Evolutionary conservation across 2,888 invertebrate species (phyloP), one percentile per base, ranked within the genome.

Genomic region (Halictus ligatus): DNA sequence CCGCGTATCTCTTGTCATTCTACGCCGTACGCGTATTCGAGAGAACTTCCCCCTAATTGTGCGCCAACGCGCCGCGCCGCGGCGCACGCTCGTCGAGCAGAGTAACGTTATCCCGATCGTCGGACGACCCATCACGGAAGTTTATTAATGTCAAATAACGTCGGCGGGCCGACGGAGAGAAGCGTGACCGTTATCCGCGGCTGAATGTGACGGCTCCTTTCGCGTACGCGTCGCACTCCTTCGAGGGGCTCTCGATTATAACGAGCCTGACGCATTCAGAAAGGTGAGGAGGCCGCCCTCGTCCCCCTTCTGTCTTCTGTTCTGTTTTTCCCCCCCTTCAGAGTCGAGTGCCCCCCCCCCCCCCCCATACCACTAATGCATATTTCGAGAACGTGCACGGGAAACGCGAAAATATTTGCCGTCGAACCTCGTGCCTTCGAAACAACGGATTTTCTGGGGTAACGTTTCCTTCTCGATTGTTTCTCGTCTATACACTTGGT

Each of bases 81-180:
- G 25, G 60, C 64, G 29, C 7, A n/a, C n/a, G 40, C 58, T 50
- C 75, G 79, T 81, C 86, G 75, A 81, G 79, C 77, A 81, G 75
- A 79, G 75, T 18, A 81, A 54, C 78, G 71, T 76, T 74, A 50
- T 85, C 64, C 64, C 76, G 84, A 85, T 78, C 85, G 50, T 60
- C 75, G 72, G 64, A 48, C 25, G 40, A 80, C 50, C 46, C 43
- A n/a, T 43, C 67, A 48, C 74, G 50, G 67, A 86, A 71, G 79
- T 77, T 81, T 83, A 87, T 86, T 84, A 84, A 77, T 77, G 86
- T 77, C 79, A 75, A 87, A 84, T 79, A 81, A 83, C 54, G 83
- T 50, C 40, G 58, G 46, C 80, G 73, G 75, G n/a, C 67, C 35
- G 73, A 50, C 29, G 46, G 21, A 46, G 29, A 43, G n/a, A n/a